Base-by-base conservation (phyloP, 2,888 invertebrate genomes). In the Zelleria hepariella region DNA sequence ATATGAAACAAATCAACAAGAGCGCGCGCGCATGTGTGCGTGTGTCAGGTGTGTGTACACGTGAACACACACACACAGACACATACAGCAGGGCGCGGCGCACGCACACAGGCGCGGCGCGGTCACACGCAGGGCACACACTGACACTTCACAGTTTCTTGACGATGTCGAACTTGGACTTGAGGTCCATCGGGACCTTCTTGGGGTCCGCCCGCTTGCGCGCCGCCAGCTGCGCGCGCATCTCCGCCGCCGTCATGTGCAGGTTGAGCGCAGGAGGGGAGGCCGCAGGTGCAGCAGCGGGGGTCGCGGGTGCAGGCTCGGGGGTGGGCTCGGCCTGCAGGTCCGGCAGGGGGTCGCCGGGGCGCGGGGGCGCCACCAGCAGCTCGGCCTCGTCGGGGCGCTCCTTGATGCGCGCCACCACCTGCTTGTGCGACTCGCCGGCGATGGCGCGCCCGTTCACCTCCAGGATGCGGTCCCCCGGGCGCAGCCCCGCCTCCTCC, bases 361-460 rank as follows among this genome's bases (percentile, higher is more conserved):
- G 93, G 68, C 92, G 92, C 42, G 92, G 90, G 73, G 95, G 94
- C 63, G 96, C 93, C 62, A 99, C 97, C 68, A 98, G 90, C 68
- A 99, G 89, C 72, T 94, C 94, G 10, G 98, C 98, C 78, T 98
- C 96, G 71, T 94, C 93, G 4, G 94, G 84, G 60, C 95, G 92
- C 60, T 95, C 93, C 88, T 98, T 98, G 77, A 98, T 98, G 66
- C 97, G 92, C 73, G 95, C 94, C 63, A 98, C 98, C 65, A 98
- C 98, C 86, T 96, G 95, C 79, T 96, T 96, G 88, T 98, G 98
- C 66, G 95, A 95, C 88, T 98, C 98, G 74, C 94, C 95, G 59
- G 94, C 93, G 76, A 98, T 97, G 86, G 95, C 95, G 70, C 94
- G 94, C 65, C 95, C 96, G 86, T 98, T 98, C 59, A 98, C 98